A percentile compares a stretch with the other conserved stretches of the same genome.
These are phyloP conservation scores for Notechis scutatus DNA, from an alignment of 2,113 vertebrate species.

Conservation along the genomic window DNA sequence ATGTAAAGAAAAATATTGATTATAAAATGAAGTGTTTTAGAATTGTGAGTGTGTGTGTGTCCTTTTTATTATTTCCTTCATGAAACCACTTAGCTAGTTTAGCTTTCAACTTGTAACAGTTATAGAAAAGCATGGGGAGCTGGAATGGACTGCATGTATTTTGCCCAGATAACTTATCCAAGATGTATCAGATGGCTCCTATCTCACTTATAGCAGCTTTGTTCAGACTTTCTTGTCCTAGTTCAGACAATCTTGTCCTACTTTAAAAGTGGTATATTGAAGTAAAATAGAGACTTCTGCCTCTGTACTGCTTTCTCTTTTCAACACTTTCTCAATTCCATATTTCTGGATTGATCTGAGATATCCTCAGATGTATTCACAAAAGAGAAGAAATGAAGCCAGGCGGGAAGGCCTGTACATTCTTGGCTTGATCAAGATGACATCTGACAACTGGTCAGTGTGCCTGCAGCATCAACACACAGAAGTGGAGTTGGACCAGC, in stretches of 20 bases:
- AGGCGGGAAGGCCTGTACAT: neutral
- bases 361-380: neutral
- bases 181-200: neutral
- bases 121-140: neutral
- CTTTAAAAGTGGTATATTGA: neutral
- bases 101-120: constrained; percentile 23
- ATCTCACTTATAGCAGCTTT: neutral
- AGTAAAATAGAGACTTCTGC: neutral
- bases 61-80: constrained; percentile 55
- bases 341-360: neutral
- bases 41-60: constrained; percentile 63
- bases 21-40: constrained; percentile 70
- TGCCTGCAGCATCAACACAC: neutral
- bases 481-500: neutral
- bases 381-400: neutral
- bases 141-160: neutral
- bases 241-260: neutral
- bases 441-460: neutral
- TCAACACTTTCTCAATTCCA: neutral
- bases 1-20: constrained; percentile 72
- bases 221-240: neutral
- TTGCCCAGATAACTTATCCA: neutral
- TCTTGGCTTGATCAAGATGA: neutral
- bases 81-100: neutral
- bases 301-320: neutral